Base-by-base conservation (phyloP, 2,888 invertebrate species). In the Hypena proboscidalis region DNA sequence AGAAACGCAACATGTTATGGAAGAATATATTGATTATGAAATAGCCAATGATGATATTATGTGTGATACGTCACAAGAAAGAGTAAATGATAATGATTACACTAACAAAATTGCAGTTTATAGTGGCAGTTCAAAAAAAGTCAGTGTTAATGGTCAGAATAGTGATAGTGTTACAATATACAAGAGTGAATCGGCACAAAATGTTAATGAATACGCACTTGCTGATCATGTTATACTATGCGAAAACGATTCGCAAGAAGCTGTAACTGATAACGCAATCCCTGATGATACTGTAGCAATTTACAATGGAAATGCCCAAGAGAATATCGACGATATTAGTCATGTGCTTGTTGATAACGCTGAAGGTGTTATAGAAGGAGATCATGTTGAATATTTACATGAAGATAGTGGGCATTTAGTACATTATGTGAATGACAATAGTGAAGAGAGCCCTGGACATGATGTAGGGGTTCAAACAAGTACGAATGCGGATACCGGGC, bases 391-490 rank as follows among this genome's bases (percentile, higher is more conserved):
- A 35, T 55, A 50, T 48, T 26, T 46, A 17, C 26, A 36, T 5
- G 49, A 46, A 40, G 49, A 46, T 17, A 27, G 19, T 19, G 53
- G 46, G 37, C 25, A 37, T 26, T 27, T 17, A 8, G 48, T 51
- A 8, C 51, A 41, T 30, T 55, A 51, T 37, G 23, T 59, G 8
- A 30, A 32, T 15, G 31, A 26, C 13, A 10, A 3, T 17, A 23
- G 14, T 31, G 39, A 34, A 25, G 57, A 29, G n/a, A 34, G 23
- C 25, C 25, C 7, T 23, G 45, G 31, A 9, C 47, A 58, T 39
- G 59, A 71, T 8, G 58, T 60, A 10, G 60, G 29, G 0, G 56
- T 63, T 0, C 70, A 70, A 37, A 63, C 69, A 6, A 58, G 42
- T 43, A 23, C 19, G 2, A 43, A 15, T 30, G 29, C 42, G 21